Conservation (phyloP, 2,113 vertebrate species). For the Heptranchias perlo region DNA sequence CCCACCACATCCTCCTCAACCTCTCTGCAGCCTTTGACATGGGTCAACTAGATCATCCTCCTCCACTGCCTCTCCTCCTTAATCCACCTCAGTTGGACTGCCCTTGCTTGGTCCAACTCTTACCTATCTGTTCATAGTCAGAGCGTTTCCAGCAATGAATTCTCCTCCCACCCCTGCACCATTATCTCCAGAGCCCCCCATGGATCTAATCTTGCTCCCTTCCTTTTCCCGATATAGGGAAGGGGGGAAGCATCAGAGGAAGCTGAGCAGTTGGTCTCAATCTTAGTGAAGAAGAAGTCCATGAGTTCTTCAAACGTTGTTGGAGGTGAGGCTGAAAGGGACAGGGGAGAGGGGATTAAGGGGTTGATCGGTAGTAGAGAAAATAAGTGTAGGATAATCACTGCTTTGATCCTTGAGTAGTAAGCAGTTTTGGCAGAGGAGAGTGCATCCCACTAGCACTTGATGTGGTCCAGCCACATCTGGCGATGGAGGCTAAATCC, state of each 20-base stretch:
- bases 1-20: background rate
- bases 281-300: background rate
- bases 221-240: background rate
- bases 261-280: background rate
- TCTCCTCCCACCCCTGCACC: background rate
- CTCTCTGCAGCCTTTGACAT: background rate
- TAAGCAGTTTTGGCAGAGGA: background rate
- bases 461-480: background rate
- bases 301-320: background rate
- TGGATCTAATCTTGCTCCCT: background rate
- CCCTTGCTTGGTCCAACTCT: background rate
- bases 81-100: background rate
- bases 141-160: background rate
- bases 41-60: background rate
- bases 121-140: background rate
- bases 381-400: background rate
- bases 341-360: background rate
- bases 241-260: background rate
- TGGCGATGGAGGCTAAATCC: background rate
- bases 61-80: background rate
- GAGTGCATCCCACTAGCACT: background rate
- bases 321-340: background rate
- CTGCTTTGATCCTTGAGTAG: background rate
- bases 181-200: background rate
- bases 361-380: background rate